Conservation (phyloP, 2,797 vertebrate species). For the Psittacula derbiana region DNA sequence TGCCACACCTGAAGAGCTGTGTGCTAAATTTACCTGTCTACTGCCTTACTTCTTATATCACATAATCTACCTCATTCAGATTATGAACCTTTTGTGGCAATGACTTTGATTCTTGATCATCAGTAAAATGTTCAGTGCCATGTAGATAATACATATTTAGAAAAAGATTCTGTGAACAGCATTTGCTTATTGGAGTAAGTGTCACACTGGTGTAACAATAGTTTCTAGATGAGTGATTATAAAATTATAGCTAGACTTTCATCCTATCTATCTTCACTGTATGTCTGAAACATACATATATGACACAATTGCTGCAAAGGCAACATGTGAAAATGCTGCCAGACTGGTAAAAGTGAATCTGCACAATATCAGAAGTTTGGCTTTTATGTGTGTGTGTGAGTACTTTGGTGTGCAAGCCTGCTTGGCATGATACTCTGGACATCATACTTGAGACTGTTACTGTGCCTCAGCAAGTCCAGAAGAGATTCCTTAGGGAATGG, state of each 20-base stretch:
- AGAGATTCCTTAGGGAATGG: neutral
- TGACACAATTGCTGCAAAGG: neutral
- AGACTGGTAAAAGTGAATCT: neutral
- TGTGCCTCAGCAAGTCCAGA: neutral
- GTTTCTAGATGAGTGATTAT: neutral
- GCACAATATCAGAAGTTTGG: neutral
- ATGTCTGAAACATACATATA: neutral
- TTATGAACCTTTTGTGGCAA: neutral
- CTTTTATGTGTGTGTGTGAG: neutral
- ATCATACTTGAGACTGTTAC: neutral
- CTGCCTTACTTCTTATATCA: neutral
- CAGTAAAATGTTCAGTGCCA: neutral
- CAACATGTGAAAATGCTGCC: neutral
- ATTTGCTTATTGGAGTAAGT: neutral
- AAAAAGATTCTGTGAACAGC: neutral
- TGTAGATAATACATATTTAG: neutral
- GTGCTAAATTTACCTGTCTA: neutral
- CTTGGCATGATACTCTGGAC: neutral
- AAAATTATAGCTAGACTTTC: neutral
- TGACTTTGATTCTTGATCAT: neutral
- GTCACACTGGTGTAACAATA: neutral
- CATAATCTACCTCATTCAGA: neutral
- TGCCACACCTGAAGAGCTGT: neutral
- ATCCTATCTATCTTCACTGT: neutral
- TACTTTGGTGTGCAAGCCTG: neutral